These are phyloP conservation scores for Hozukius guyotensis DNA, from an alignment of 2,797 vertebrate species.

Conservation along the genomic window DNA sequence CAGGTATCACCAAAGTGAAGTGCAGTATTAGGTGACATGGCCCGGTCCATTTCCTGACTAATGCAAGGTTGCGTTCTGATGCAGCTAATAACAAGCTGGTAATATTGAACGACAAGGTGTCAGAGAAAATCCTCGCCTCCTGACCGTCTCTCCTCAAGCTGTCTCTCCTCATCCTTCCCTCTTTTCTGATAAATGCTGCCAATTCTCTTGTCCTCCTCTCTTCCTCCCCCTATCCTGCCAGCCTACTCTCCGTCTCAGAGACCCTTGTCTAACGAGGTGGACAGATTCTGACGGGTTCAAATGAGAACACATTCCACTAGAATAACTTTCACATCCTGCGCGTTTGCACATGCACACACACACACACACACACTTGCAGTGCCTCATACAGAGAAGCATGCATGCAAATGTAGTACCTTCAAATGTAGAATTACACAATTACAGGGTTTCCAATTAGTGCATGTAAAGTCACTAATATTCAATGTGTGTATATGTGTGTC, in stretches of 20 bases:
- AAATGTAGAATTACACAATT: slow-evolving; percentile 8
- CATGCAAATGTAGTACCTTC: neutral
- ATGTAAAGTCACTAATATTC: neutral
- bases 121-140: slow-evolving; percentile 19
- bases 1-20: neutral
- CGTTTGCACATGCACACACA: neutral
- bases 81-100: slow-evolving; percentile 39
- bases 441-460: slow-evolving; percentile 3
- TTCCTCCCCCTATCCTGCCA: slow-evolving; percentile 8
- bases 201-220: slow-evolving; percentile 18
- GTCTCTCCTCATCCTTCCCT: slow-evolving; percentile 51
- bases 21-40: neutral
- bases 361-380: neutral
- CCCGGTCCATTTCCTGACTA: neutral
- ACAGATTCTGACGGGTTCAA: slow-evolving; percentile 64
- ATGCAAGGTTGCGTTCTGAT: slow-evolving; percentile 11
- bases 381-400: neutral
- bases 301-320: slow-evolving; percentile 73
- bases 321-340: slow-evolving; percentile 58
- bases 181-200: slow-evolving; percentile 36
- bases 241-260: slow-evolving; percentile 30
- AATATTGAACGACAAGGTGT: slow-evolving; percentile 51
- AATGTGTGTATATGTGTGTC: neutral
- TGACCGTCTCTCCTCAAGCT: slow-evolving; percentile 33
- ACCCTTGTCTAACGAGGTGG: slow-evolving; percentile 46